Evolutionary conservation across 2,888 invertebrate species (phyloP).

Genomic region (Balanococcus diminutus): DNA sequence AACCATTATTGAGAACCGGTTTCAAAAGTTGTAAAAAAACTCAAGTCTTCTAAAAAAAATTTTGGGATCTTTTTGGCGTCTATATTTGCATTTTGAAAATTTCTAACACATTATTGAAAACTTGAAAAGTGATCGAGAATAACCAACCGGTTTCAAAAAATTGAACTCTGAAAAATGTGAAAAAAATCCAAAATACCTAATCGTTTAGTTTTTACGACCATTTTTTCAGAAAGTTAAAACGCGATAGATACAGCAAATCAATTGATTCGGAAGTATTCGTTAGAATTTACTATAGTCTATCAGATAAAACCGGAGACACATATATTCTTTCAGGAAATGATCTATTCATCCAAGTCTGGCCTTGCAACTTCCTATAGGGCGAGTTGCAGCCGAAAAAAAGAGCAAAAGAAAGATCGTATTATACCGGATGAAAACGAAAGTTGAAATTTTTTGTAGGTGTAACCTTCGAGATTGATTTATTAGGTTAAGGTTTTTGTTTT

Average conservation of each 20-base stretch:
- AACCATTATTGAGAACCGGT: no score
- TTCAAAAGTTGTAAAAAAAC: no score
- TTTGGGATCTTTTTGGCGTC: no score
- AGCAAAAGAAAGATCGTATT: background rate
- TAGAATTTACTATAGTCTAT: background rate
- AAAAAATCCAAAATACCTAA: background rate
- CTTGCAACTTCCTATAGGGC: background rate
- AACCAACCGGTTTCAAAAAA: no score
- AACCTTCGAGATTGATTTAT: constrained; percentile 38
- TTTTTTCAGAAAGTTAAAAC: background rate
- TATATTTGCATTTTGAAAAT: no score
- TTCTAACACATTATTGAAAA: no score
- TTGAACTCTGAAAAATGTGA: no score
- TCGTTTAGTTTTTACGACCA: background rate
- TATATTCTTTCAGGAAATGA: constrained; percentile 15
- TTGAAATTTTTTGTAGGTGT: background rate
- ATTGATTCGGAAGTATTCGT: constrained; percentile 14
- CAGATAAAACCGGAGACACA: background rate
- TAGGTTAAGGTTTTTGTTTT: constrained; percentile 37
- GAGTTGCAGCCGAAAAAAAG: background rate
- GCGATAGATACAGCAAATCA: background rate
- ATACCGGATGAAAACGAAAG: constrained; percentile 33
- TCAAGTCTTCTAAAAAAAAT: no score
- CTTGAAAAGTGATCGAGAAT: no score
- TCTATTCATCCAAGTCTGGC: constrained; percentile 14